Evolutionary conservation across 30 jellyfish, hydroid and myxozoan genomes (phyloP), one percentile per base, ranked within the genome.

Genomic region (Aurelia sp.): DNA sequence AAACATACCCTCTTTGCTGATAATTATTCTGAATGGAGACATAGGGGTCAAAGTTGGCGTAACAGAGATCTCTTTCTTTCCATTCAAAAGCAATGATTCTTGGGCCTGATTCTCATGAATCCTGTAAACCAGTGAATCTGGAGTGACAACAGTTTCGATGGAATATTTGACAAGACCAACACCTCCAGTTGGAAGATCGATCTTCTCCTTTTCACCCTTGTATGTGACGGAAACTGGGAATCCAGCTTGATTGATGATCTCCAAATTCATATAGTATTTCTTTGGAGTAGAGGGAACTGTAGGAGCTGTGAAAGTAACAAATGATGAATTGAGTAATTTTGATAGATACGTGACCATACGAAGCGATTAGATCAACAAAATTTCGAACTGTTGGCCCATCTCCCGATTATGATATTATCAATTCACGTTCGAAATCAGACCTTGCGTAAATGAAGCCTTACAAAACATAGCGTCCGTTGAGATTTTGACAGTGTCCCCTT

Each of bases 171-270:
- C 81, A 13, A n/a, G 60, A 1, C 89, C 92, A 17, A 81, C 95
- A 5, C 96, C 99, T 58, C 90, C 96, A 30, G 84, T 68, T 19
- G 90, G 92, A 31, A 94, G 87, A 35, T 81, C 87, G 10, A 89
- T 85, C 55, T 96, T 85, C 73, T 70, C 95, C 47, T 81, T 66
- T 51, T 87, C 95, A 61, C 82, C 98, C 65, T 81, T 77, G 84
- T 77, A 86, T 69, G 79, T 70, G 47, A 94, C 85, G 18, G 88
- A 48, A 31, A 94, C 97, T 10, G 85, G 84, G 7, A 82, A 47
- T 53, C 90, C 87, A 21, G 99, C 97, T 53, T 85, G 91, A 86
- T 94, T 94, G 74, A 94, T 81, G 47, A 94, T 58, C 69, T 94
- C 96, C 30, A 94, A 53, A 65, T 94, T 94, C 79, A 94, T 69